Conservation (phyloP, 2,113 vertebrate genomes). For the Chrysochloris asiatica region DNA sequence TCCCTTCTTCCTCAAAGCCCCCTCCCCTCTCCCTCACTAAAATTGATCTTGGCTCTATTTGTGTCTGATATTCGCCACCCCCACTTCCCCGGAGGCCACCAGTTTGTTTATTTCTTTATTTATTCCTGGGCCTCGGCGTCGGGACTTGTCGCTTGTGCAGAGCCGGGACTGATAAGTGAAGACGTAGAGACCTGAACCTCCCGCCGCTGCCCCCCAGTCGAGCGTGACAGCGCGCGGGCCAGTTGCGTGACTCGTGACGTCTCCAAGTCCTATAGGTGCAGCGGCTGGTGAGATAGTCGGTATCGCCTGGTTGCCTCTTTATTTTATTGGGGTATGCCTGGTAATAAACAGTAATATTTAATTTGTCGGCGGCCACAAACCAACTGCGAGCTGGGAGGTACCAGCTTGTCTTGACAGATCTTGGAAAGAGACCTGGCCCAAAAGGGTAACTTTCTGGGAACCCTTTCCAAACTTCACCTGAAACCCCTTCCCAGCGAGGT, state of each 20-base stretch:
- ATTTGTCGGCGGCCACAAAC: slow-evolving; percentile 85
- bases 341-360: slow-evolving; percentile 89
- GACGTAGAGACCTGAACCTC: slow-evolving; percentile 81
- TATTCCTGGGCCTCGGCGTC: slow-evolving; percentile 32
- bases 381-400: slow-evolving; percentile 80
- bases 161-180: slow-evolving; percentile 70
- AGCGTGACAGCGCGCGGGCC: slow-evolving; percentile 80
- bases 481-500: not conserved
- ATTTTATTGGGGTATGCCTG: slow-evolving; percentile 88
- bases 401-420: slow-evolving; percentile 65
- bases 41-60: slow-evolving; percentile 54
- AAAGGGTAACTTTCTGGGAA: slow-evolving; percentile 21
- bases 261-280: slow-evolving; percentile 88
- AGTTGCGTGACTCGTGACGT: slow-evolving; percentile 87
- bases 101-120: slow-evolving; percentile 74
- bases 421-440: slow-evolving; percentile 66
- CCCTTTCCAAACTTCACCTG: slow-evolving; percentile 35
- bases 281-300: slow-evolving; percentile 85
- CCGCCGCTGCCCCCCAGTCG: slow-evolving; percentile 80
- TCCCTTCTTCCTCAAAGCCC: not conserved
- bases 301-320: slow-evolving; percentile 85
- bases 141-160: not conserved
- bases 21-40: not conserved
- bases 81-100: not conserved
- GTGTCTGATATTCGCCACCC: not conserved